Base-by-base conservation (phyloP, 2,888 invertebrate genomes). In the Mystacides longicornis region DNA sequence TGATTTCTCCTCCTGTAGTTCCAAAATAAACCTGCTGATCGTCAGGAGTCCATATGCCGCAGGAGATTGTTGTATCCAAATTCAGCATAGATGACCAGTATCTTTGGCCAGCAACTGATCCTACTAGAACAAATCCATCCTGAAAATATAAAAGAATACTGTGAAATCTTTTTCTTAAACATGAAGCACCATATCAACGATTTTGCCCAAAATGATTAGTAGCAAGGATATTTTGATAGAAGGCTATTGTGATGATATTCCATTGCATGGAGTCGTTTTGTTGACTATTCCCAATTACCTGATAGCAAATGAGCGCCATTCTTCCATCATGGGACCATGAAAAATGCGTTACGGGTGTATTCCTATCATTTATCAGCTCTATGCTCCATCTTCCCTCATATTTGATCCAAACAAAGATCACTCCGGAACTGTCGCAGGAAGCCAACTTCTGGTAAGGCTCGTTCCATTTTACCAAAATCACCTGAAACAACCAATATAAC, bases 331-430 rank as follows among this genome's bases (percentile, higher is more conserved):
- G 97, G 0, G 94, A 95, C 98, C 98, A 99, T 18, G 93, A 91
- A 77, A 99, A 96, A 74, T 98, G 95, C 18, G 95, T 96, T 59
- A 97, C 96, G 46, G 95, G 93, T 1, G 93, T 96, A 69, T 91
- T 96, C 45, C 98, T 81, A 75, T 99, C 98, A 73, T 99, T 99
- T 71, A 99, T 98, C 63, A 99, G 81, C 74, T 99, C 98, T 66
- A 99, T 97, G 64, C 95, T 95, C 98, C 98, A 99, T 46, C 97
- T 83, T 43, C 95, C 97, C 70, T 99, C 98, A 73, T 97, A 97
- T 71, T 97, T 96, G 67, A 98, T 96, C 98, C 98, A 99, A 22
- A 99, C 97, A 73, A 98, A 98, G 69, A 98, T 98, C 56, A 98
- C 93, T 1, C 98, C 97, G 2, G 93, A 92, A 66, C 91, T 90